Conservation (phyloP, 2,797 vertebrate species). For the Anisognathus igniventris region DNA sequence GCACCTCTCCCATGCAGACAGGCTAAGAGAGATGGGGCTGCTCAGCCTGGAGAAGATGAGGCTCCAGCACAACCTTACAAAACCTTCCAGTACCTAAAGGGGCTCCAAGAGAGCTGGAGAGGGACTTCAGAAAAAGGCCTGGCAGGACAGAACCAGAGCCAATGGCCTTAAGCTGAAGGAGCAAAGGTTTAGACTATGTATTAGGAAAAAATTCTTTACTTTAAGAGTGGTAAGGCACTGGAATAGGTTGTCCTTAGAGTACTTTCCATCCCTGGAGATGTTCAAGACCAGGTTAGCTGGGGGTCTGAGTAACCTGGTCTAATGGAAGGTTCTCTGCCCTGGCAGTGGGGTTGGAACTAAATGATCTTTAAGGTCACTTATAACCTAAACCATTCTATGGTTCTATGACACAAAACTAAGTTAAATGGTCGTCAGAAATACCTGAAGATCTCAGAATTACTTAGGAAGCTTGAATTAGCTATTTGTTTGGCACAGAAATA, state of each 20-base stretch:
- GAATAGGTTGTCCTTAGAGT: neutral
- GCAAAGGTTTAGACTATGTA: neutral
- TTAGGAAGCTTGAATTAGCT: neutral
- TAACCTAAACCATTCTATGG: neutral
- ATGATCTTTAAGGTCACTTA: neutral
- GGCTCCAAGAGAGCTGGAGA: neutral
- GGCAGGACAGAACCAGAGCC: neutral
- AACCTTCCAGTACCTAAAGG: neutral
- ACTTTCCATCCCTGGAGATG: neutral
- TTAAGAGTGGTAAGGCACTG: neutral
- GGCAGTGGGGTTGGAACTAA: neutral
- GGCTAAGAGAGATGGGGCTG: neutral
- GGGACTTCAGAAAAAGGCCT: neutral
- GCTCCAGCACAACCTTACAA: accelerated
- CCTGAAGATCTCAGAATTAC: neutral
- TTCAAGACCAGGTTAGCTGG: neutral
- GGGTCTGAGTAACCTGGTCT: neutral
- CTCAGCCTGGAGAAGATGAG: neutral
- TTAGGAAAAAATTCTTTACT: neutral
- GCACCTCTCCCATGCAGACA: neutral
- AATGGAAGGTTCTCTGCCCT: neutral
- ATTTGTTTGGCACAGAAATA: neutral
- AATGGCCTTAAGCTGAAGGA: neutral
- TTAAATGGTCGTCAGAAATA: neutral
- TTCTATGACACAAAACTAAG: neutral